Base-by-base conservation (phyloP, 2,113 vertebrate species). In the Origma solitaria region DNA sequence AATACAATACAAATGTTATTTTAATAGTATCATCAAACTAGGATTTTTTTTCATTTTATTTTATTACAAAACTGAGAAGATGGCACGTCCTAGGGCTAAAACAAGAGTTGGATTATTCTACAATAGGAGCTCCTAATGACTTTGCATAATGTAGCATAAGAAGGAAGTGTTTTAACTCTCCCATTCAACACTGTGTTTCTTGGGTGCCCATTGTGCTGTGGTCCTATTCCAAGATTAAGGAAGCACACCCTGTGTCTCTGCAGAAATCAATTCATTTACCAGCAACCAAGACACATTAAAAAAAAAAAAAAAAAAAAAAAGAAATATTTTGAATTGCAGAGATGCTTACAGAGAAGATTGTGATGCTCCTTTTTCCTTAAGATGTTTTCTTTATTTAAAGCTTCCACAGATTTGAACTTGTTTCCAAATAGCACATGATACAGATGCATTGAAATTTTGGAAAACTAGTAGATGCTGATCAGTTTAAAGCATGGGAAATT, bases 361-460 rank as follows among this genome's bases (percentile, higher is more conserved):
- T 40, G 27, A 49, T 82, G 7, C 16, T 61, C 54, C 8, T 57
- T 80, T 58, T 80, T 53, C 8, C 15, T 73, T 14, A 64, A 45
- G 9, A 16, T 25, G 1, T n/a, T 35, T 78, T 45, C 11, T 56
- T 72, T 80, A 61, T 9, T 25, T 31, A 65, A 53, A 58, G 6
- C 1, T 71, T 25, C 35, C 3, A n/a, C 5, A 44, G 53, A 64
- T 78, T 15, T 76, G 10, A 49, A 11, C 6, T 50, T 83, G 8
- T 6, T 78, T 78, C 45, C 23, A 75, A 64, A 60, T 18, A 51
- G 6, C 56, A 19, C 35, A 44, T 17, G 5, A 18, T 23, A 66
- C 0, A 0, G 4, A 49, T 47, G 2, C 25, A 62, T 23, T 44
- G 17, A 56, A 38, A 27, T 45, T 68, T 56, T 62, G 22, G 42